A percentile compares a stretch with the other conserved stretches of the same genome.
phyloP scores from a whole-genome alignment of 2,797 vertebrate species.

The Tokudaia tokunoshimensis region DNA sequence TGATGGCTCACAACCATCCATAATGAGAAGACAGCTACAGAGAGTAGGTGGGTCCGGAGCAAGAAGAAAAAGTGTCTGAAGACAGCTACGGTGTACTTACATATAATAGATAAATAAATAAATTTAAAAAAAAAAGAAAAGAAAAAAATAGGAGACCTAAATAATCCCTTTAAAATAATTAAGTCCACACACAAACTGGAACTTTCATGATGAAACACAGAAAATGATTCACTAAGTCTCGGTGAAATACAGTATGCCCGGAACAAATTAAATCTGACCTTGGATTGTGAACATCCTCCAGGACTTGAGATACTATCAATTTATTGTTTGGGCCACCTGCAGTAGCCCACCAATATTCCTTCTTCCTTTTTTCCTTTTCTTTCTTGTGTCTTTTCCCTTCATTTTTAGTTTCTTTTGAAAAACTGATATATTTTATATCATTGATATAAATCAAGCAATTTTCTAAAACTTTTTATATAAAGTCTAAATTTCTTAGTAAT shows the following conservation, averaged over 20 bases:
- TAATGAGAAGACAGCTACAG: too few relatives aligned
- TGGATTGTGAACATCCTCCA: neutral
- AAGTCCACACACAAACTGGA: constrained; percentile 14
- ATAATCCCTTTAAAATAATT: neutral
- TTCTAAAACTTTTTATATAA: constrained; percentile 43
- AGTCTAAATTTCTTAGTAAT: constrained; percentile 31
- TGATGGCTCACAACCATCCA: too few relatives aligned
- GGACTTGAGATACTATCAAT: neutral
- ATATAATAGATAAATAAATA: too few relatives aligned
- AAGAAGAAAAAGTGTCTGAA: too few relatives aligned
- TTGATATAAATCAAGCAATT: constrained; percentile 21
- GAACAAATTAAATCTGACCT: neutral
- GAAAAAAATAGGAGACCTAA: neutral
- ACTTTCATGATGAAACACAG: neutral
- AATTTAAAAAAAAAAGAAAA: neutral
- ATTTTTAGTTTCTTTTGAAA: neutral
- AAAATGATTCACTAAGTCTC: neutral
- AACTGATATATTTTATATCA: constrained; percentile 9
- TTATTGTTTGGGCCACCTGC: neutral
- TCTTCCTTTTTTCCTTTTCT: neutral
- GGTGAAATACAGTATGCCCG: neutral
- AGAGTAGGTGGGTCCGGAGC: too few relatives aligned
- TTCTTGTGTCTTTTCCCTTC: too few relatives aligned
- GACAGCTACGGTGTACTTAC: too few relatives aligned
- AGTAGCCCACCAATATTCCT: too few relatives aligned